Conservation (phyloP, 2,888 invertebrate genomes). For the Gymnosoma rotundatum region DNA sequence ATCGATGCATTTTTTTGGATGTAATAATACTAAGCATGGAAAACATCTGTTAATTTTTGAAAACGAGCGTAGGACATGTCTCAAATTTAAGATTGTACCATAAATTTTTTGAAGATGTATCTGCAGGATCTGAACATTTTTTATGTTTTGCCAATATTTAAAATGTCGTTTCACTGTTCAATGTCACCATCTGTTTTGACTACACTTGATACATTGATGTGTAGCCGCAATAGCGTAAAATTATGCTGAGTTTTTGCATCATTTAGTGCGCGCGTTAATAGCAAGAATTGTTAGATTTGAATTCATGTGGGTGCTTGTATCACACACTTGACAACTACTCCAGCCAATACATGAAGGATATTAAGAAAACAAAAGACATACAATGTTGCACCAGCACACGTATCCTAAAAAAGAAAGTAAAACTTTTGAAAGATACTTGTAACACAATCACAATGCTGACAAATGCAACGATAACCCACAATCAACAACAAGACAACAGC, state of each 20-base stretch:
- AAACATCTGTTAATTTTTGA: too few relatives aligned
- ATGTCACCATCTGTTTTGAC: too few relatives aligned
- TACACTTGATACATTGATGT: too few relatives aligned
- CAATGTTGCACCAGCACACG: background rate
- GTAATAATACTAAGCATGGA: too few relatives aligned
- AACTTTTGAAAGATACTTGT: background rate
- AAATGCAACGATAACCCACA: background rate
- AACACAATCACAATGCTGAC: background rate
- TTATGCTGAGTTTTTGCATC: slow-evolving; percentile 1
- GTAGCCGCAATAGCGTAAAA: background rate
- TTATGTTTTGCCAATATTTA: too few relatives aligned
- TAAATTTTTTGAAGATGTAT: too few relatives aligned
- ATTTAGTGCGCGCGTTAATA: background rate
- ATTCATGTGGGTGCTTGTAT: background rate
- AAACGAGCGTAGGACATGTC: too few relatives aligned
- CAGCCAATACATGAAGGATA: too few relatives aligned
- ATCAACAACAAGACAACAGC: background rate
- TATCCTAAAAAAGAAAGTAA: background rate
- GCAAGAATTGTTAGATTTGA: background rate
- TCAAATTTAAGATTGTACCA: too few relatives aligned
- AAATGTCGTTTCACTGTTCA: too few relatives aligned
- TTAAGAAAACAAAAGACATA: background rate
- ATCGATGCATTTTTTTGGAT: too few relatives aligned
- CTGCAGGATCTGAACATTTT: too few relatives aligned
- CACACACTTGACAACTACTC: background rate